Conservation (phyloP, 2,797 vertebrate genomes). For the Xenopus petersii region DNA sequence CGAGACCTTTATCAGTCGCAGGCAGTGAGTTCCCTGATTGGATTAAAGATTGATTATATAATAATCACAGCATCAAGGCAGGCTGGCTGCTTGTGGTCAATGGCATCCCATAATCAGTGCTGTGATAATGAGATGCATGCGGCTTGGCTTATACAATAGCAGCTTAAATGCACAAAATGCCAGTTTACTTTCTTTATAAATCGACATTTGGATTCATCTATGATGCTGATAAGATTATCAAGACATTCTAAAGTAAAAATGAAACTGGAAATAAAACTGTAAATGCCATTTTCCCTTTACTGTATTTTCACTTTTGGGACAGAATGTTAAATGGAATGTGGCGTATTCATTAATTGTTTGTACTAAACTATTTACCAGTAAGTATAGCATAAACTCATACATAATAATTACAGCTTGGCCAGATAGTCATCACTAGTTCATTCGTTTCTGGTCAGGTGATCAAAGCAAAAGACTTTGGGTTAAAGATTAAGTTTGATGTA, state of each 20-base stretch:
- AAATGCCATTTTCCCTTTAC: too few relatives aligned
- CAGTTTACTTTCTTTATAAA: background rate
- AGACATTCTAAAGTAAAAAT: background rate
- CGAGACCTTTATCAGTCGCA: constrained; percentile 72
- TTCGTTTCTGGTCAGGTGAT: too few relatives aligned
- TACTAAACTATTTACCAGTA: too few relatives aligned
- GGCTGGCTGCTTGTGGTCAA: constrained; percentile 70
- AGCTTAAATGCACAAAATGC: constrained; percentile 34
- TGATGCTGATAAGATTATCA: background rate
- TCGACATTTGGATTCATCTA: background rate
- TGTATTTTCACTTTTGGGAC: too few relatives aligned
- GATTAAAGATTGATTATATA: constrained; percentile 79
- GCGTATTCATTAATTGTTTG: too few relatives aligned
- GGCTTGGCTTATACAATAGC: constrained; percentile 56
- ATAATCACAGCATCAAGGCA: constrained; percentile 69
- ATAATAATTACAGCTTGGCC: too few relatives aligned
- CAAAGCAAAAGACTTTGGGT: too few relatives aligned
- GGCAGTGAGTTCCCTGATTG: constrained; percentile 72
- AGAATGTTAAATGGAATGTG: too few relatives aligned
- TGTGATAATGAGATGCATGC: constrained; percentile 64
- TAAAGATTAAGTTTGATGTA: too few relatives aligned
- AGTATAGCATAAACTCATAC: too few relatives aligned
- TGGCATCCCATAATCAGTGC: constrained; percentile 78
- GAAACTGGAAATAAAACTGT: background rate
- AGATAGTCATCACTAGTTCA: too few relatives aligned